Base-by-base conservation (phyloP, 2,888 invertebrate species). In the Halictus ligatus region DNA sequence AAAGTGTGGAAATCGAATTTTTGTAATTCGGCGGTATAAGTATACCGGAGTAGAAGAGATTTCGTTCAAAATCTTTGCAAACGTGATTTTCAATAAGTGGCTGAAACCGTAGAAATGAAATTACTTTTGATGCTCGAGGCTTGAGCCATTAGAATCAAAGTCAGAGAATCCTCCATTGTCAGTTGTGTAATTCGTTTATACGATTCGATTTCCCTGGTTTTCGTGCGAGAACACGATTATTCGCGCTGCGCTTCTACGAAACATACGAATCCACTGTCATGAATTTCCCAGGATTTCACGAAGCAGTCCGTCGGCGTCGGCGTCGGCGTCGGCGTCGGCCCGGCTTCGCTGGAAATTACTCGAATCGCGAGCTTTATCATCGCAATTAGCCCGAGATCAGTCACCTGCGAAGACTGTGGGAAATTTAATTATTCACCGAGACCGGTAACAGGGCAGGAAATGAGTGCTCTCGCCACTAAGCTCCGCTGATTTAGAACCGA, bases 381-480 rank as follows among this genome's bases (percentile, higher is more conserved):
- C 72, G 75, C 75, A 84, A 89, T 89, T 88, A 83, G 64, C 50
- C 54, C n/a, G 43, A 76, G 81, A 86, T 86, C 84, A 80, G 71
- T 83, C 83, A 79, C 58, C 80, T 69, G 76, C 67, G 86, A 81
- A 83, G 78, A 79, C 58, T 71, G 76, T 60, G 72, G 89, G 86
- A 89, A 88, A 89, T 77, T 85, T 83, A 85, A 89, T 89, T 85
- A 85, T 74, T 77, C 75, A 25, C 81, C 67, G 81, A 81, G 80
- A 74, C 78, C 75, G 84, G 77, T 83, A 89, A 86, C 84, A 82
- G 87, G 81, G 74, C 77, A 87, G 90, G 82, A 85, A 87, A 90
- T 76, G 77, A 89, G 82, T 90, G 88, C 88, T 89, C 81, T 83
- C 87, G 25, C 64, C 50, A 67, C 54, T 72, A 81, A 85, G 74